phyloP scores from a whole-genome alignment of 2,113 vertebrate genomes.

The Oceanites oceanicus region DNA sequence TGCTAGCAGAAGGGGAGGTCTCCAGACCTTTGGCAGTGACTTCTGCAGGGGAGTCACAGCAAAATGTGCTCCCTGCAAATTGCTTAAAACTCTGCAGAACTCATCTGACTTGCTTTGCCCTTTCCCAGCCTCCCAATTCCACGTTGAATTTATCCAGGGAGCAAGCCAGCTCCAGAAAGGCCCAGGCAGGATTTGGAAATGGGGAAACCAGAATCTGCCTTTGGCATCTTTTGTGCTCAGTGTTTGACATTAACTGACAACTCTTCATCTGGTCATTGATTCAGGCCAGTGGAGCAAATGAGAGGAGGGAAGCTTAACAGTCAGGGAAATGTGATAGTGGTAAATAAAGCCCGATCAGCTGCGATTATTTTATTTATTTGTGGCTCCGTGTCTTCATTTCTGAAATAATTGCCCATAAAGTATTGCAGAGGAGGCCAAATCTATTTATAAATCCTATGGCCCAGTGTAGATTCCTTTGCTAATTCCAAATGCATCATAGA shows the following conservation, averaged over 20 bases:
- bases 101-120: not conserved
- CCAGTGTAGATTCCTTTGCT: conserved; percentile 35
- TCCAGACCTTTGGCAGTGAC: not conserved
- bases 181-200: not conserved
- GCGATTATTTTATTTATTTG: conserved; percentile 53
- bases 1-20: not conserved
- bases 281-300: not conserved
- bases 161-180: not conserved
- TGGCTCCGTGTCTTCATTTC: conserved; percentile 39
- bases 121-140: not conserved
- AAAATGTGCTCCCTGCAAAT: not conserved
- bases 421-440: conserved; percentile 33
- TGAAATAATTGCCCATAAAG: conserved; percentile 61
- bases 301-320: not conserved
- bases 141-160: not conserved
- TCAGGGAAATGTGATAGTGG: not conserved
- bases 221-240: not conserved
- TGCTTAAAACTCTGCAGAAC: not conserved
- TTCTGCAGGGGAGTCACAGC: not conserved
- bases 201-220: not conserved
- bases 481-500: conserved; percentile 49
- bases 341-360: conserved; percentile 32
- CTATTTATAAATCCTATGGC: conserved; percentile 57
- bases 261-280: not conserved
- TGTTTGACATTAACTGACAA: not conserved